phyloP scores from a whole-genome alignment of 2,113 vertebrate species.

The Hyaena hyaena region DNA sequence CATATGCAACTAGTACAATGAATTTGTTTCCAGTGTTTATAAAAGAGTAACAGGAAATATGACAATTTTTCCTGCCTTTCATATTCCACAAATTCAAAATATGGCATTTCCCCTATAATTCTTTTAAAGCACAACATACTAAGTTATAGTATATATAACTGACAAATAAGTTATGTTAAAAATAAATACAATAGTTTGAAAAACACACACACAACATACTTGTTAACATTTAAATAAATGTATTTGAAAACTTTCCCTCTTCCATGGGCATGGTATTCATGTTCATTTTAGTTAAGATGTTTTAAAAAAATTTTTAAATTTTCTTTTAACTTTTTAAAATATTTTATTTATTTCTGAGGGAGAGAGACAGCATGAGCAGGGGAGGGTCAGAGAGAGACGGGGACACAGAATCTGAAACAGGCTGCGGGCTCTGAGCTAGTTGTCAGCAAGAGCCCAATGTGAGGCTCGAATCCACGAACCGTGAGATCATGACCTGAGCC shows the following conservation, averaged over 20 bases:
- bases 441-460: too few species aligned
- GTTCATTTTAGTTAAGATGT: constrained; percentile 22
- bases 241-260: constrained; percentile 43
- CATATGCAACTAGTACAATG: constrained; percentile 62
- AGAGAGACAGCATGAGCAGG: too few species aligned
- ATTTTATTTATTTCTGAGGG: too few species aligned
- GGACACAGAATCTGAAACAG: too few species aligned
- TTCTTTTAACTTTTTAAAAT: too few species aligned
- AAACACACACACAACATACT: background rate
- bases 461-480: too few species aligned
- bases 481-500: too few species aligned
- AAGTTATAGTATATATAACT: background rate
- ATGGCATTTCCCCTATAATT: constrained; percentile 65
- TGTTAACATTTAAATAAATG: constrained; percentile 19
- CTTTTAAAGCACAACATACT: constrained; percentile 50
- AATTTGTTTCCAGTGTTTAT: constrained; percentile 62
- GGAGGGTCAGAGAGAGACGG: too few species aligned
- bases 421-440: too few species aligned
- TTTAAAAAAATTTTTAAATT: background rate
- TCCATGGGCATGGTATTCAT: background rate
- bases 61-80: constrained; percentile 76
- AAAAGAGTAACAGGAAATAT: constrained; percentile 72
- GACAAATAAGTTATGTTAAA: background rate
- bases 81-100: constrained; percentile 58
- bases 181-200: background rate